Conservation (phyloP, 2,113 vertebrate genomes). For the Aleadryas rufinucha region DNA sequence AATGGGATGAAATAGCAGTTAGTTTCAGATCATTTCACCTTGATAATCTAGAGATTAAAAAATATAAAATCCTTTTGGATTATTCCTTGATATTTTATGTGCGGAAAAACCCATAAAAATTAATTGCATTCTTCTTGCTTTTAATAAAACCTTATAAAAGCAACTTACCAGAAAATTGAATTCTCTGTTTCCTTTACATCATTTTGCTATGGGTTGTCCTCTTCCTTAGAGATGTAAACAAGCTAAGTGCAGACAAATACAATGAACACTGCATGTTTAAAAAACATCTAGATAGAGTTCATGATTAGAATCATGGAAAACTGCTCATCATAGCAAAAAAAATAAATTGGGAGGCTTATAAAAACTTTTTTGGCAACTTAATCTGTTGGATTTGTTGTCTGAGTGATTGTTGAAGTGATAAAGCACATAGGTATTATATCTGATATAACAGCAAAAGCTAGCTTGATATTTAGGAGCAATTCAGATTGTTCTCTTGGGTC, state of each 20-base stretch:
- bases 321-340: not conserved
- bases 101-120: not conserved
- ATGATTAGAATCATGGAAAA: not conserved
- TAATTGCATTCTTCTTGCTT: not conserved
- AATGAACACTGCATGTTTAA: not conserved
- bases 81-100: not conserved
- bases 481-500: not conserved
- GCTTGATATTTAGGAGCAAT: not conserved
- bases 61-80: not conserved
- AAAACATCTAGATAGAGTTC: not conserved
- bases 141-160: not conserved
- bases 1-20: not conserved
- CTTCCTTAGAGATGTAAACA: not conserved
- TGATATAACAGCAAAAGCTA: not conserved
- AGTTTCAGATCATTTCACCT: not conserved
- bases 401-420: not conserved
- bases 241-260: not conserved
- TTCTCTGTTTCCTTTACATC: not conserved
- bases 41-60: not conserved
- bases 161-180: not conserved
- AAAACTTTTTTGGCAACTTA: not conserved
- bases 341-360: not conserved
- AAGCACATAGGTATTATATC: not conserved
- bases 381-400: not conserved
- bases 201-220: not conserved